Percentiles rank a stretch among this genome's conserved stretches.
Conservation (phyloP, 2,113 vertebrate genomes). For the Andinoacara biseriatus region DNA sequence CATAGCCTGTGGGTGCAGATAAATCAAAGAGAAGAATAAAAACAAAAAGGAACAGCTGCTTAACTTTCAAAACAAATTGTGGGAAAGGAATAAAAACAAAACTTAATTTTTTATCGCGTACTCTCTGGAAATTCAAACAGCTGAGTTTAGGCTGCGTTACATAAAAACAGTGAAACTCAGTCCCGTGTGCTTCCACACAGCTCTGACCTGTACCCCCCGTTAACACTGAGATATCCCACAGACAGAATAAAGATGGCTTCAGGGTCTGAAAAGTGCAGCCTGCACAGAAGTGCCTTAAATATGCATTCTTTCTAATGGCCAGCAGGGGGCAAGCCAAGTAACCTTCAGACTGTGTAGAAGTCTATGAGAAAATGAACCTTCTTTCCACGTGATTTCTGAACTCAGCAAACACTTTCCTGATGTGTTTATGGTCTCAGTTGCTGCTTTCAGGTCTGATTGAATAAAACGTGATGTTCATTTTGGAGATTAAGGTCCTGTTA, state of each 20-base stretch:
- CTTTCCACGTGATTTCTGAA: background rate
- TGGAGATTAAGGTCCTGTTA: no score
- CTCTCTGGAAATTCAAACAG: background rate
- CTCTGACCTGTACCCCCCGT: background rate
- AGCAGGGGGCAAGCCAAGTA: background rate
- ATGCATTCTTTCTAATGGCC: background rate
- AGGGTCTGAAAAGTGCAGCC: background rate
- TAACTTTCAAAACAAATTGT: background rate
- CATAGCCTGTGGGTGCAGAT: background rate
- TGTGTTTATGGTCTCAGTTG: no score
- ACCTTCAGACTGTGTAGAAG: no score
- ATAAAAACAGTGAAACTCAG: no score
- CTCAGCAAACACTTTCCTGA: background rate
- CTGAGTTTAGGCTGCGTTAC: background rate
- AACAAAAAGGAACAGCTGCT: background rate
- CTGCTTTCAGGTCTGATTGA: no score
- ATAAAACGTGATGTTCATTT: no score
- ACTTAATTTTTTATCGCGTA: background rate
- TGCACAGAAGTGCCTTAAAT: no score
- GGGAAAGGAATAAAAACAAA: background rate
- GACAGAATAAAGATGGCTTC: background rate
- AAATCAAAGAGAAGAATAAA: background rate
- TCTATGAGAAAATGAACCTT: background rate
- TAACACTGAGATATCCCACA: background rate
- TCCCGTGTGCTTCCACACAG: background rate